Base-by-base conservation (phyloP, 2,888 invertebrate species). In the Lasioglossum morio region DNA sequence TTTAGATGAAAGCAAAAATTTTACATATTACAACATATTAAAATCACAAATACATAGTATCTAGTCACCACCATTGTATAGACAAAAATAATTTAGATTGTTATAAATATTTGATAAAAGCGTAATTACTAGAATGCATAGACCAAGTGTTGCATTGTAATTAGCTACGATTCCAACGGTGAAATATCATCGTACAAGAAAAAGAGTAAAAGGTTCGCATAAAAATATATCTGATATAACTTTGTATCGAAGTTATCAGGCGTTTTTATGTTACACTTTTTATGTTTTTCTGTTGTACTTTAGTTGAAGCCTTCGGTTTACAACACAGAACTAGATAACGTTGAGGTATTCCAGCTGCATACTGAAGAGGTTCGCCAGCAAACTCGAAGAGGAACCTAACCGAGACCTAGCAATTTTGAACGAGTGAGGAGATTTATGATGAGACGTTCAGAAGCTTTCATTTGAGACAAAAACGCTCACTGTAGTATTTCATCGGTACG, bases 391-490 rank as follows among this genome's bases (percentile, higher is more conserved):
- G 30, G 7, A 30, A 63, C 30, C 63, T 69, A 69, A 69, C 23
- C 63, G 63, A 63, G 63, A 37, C 37, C 69, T 37, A 19, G 69
- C 69, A 37, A 37, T 69, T 69, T 69, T 34, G 69, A 34, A 69
- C 23, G 37, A 19, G 4, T 10, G 10, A 37, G 37, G 37, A 69
- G 23, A 23, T 34, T 69, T 34, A 34, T 23, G 69, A 69, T 69
- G 23, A 69, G 69, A 69, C 23, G 37, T 69, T 37, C 12, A 69
- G 37, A 23, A 4, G 34, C 57, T n/a, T 57, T n/a, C 37, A 37
- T 37, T 66, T 37, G 19, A 7, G 27, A 63, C 63, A 63, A 16
- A 63, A 63, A 63, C 16, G 16, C 7, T 16, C 7, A 63, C 63
- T 7, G 63, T 14, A 14, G 16, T 63, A 30, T 30, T 16, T 63